Evolutionary conservation across 2,797 vertebrate genomes (phyloP), one percentile per base, ranked within the genome.

Genomic region (Helostoma temminkii): DNA sequence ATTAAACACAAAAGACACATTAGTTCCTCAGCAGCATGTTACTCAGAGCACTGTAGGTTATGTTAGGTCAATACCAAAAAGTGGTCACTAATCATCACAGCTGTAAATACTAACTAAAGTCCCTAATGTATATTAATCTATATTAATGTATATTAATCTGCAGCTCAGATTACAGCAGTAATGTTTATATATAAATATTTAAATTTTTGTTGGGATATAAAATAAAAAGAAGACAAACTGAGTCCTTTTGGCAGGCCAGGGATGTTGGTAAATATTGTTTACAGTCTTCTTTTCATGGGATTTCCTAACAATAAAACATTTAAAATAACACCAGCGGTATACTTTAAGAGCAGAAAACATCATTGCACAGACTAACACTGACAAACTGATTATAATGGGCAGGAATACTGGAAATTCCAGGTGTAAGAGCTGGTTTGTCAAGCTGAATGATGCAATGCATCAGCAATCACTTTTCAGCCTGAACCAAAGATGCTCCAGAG

Each of bases 401-500:
- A 80, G 76, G 62, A 66, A 48, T 65, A 58, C 73, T 18, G 39
- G 26, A 81, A 89, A 82, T 74, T 81, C 82, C 81, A 80, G 70
- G 71, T 72, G 60, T 50, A 47, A 6, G 15, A 78, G 66, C 61
- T 54, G 7, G 69, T 69, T 74, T 79, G 42, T 37, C 60, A 61
- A 52, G 37, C 39, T 45, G 21, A 71, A 52, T 50, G 45, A 66
- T 59, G 45, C 30, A 66, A 46, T 34, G 37, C 53, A 32, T 63
- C 30, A 48, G 55, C 45, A 76, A 56, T 60, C 34, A 71, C 34
- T 49, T 63, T 24, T 61, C 45, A 24, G 42, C 24, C 18, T 39
- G 52, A 76, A 61, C 22, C 43, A 52, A 55, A 55, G 21, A 69
- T 58, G 11, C 37, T 75, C 45, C 41, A 37, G 34, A 52, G 54